Conservation (phyloP, 2,113 vertebrate genomes). For the Strix uralensis region DNA sequence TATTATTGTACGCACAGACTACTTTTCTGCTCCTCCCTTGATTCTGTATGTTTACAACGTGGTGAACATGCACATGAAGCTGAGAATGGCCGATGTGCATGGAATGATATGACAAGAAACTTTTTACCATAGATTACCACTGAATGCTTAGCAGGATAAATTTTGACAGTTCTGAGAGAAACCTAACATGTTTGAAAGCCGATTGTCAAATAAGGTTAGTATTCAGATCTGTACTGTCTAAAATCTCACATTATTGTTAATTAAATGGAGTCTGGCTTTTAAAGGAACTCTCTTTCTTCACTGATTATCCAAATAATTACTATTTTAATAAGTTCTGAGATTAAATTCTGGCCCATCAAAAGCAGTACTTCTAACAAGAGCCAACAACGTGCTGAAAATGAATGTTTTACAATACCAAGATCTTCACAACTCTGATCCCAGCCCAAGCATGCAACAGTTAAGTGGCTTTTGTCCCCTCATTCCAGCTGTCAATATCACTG, state of each 20-base stretch:
- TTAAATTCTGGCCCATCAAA: neutral
- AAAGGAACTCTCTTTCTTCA: neutral
- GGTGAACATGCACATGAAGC: neutral
- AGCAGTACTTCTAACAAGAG: neutral
- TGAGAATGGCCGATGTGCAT: neutral
- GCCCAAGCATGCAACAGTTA: neutral
- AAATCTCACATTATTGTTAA: neutral
- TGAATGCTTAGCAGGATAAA: neutral
- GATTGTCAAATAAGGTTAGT: neutral
- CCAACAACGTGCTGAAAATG: neutral
- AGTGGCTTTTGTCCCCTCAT: neutral
- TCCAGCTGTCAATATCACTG: neutral
- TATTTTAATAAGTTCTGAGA: neutral
- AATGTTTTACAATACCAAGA: neutral
- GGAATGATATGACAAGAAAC: neutral
- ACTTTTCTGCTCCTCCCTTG: neutral
- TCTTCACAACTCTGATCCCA: neutral
- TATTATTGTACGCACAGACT: neutral
- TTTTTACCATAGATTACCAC: neutral
- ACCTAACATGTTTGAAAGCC: neutral
- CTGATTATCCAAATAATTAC: neutral
- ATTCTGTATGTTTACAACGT: neutral
- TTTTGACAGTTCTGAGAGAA: neutral
- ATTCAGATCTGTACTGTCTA: neutral
- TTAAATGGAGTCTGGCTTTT: neutral